Percentiles rank a stretch among this genome's conserved stretches.
Conservation (phyloP, 2,113 vertebrate genomes). For the Elaphurus davidianus region DNA sequence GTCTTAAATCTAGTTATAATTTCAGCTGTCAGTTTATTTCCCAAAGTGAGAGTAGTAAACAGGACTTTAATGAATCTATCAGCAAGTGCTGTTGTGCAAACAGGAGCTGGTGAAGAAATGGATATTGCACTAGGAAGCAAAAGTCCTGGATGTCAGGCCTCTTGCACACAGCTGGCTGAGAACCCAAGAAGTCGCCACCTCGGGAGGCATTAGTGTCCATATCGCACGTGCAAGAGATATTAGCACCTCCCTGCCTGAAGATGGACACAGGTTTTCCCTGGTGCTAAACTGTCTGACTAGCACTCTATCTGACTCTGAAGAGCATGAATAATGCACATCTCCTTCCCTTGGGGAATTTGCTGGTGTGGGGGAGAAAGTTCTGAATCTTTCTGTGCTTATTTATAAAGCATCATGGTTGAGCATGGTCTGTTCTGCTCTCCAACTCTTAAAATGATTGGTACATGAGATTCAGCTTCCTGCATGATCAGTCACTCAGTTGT, state of each 20-base stretch:
- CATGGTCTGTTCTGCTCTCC: background rate
- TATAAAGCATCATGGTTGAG: too few species aligned
- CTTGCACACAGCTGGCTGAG: background rate
- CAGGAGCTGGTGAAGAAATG: background rate
- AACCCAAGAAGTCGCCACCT: background rate
- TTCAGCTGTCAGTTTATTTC: conserved; percentile 70
- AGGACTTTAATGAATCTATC: conserved; percentile 62
- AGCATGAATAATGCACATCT: background rate
- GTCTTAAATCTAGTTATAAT: conserved; percentile 68
- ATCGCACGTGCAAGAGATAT: background rate
- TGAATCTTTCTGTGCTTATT: background rate
- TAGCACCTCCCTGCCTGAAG: background rate
- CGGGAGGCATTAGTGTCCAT: rapidly evolving
- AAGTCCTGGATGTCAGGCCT: background rate
- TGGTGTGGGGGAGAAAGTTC: background rate
- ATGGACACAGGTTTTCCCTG: background rate
- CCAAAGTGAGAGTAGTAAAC: conserved; percentile 57
- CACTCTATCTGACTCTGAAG: rapidly evolving
- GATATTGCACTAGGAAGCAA: background rate
- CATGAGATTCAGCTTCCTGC: rapidly evolving
- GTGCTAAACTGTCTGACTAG: background rate
- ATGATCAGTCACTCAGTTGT: background rate
- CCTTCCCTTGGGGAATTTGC: rapidly evolving
- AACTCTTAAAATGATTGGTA: background rate
- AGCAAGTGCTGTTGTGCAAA: conserved; percentile 21